Base-by-base conservation (phyloP, 2,888 invertebrate genomes). In the Chloroclystis v-ata region DNA sequence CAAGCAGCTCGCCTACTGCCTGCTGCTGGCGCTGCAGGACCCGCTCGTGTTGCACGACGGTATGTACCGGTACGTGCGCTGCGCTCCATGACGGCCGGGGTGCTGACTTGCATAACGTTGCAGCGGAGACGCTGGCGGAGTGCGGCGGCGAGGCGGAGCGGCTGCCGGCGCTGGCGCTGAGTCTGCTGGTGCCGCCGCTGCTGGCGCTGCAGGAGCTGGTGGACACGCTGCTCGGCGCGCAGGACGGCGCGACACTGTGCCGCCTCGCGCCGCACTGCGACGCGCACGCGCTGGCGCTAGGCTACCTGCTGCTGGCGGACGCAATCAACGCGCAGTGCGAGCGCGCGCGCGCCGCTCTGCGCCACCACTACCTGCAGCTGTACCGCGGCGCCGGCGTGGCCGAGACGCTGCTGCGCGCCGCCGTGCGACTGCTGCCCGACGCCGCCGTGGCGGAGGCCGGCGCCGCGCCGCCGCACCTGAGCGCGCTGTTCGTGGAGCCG, bases 271-370 rank as follows among this genome's bases (percentile, higher is more conserved):
- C 91, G 5, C 82, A 81, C 59, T 89, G 91, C 1, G 92, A 91
- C 67, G 86, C 89, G 24, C 89, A 90, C 69, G 7, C 79, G 82
- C 16, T 89, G 90, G 61, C 89, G 90, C 9, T 92, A 32, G 93
- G 92, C 28, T 95, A 94, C 81, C 81, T 96, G 61, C 82, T 96
- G 51, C 77, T 92, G 37, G 95, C 93, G 92, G 91, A 91, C 61
- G 89, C 92, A 46, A 74, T 94, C 33, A 79, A 94, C 52, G 77
- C 89, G 41, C 90, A 93, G 63, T 92, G 93, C 63, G 84, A 87
- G 35, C 88, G 90, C 49, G 92, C 95, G 9, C 89, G 92, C 14
- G 90, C 92, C 2, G 93, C 95, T 75, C 89, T 94, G 47, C 82
- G 91, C 49, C 92, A 92, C 57, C 91, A 93, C 58, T 95, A 95